phyloP scores from a whole-genome alignment of 1,140 invertebrate species.

The Neodiprion fabricii region DNA sequence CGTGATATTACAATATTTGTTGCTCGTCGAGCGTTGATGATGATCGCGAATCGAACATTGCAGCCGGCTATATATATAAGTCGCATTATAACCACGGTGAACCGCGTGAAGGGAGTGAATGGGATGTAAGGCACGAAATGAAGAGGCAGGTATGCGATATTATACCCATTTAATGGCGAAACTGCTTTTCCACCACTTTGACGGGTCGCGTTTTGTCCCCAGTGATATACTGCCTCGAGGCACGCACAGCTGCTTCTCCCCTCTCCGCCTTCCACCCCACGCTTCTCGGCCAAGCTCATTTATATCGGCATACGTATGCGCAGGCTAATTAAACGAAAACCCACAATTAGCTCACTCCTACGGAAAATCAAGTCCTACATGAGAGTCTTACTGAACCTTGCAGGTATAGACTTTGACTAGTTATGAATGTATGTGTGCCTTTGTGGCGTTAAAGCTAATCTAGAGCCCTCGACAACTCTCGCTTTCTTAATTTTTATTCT shows the following conservation, averaged over 20 bases:
- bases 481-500: no score
- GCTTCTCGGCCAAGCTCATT: no score
- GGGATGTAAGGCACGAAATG: no score
- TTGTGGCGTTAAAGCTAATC: no score
- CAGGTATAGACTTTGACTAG: no score
- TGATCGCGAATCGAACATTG: not conserved
- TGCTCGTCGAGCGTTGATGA: constrained; percentile 1
- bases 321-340: not conserved
- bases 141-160: no score
- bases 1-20: constrained; percentile 1
- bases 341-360: not conserved
- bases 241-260: not conserved
- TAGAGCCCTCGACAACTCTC: no score
- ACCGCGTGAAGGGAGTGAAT: not conserved
- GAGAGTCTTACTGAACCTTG: no score
- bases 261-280: not conserved
- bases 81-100: not conserved
- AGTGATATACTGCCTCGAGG: constrained; percentile 4
- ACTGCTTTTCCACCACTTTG: constrained; percentile 5
- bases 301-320: not conserved
- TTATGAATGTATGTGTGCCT: no score
- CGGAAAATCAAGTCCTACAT: not conserved
- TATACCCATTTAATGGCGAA: not conserved
- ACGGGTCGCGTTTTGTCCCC: not conserved
- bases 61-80: not conserved